These are phyloP conservation scores for Quadriops clusia DNA, from an alignment of 2,888 invertebrate species.

Conservation along the genomic window DNA sequence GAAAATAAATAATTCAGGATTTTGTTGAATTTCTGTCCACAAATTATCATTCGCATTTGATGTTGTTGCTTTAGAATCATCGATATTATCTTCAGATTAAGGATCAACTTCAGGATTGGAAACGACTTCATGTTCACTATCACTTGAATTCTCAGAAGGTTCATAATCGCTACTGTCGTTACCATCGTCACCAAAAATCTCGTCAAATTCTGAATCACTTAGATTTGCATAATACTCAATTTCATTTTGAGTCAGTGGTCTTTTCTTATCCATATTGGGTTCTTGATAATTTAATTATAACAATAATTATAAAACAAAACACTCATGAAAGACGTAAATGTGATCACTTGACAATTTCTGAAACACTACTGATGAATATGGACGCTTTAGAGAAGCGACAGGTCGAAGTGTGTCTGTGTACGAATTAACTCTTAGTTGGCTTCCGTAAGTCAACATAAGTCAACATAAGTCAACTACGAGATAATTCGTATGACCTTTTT, in stretches of 20 bases:
- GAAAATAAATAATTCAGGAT: slow-evolving; percentile 19
- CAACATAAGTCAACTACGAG: too few relatives aligned
- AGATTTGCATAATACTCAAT: slow-evolving; percentile 18
- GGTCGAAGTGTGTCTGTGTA: too few relatives aligned
- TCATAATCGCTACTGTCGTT: slow-evolving; percentile 17
- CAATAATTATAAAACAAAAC: too few relatives aligned
- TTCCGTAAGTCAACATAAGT: too few relatives aligned
- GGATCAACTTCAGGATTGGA: slow-evolving; percentile 14
- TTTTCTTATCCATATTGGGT: slow-evolving; percentile 18
- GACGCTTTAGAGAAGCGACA: too few relatives aligned
- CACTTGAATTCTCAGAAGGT: slow-evolving; percentile 17
- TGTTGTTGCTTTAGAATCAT: slow-evolving; percentile 18
- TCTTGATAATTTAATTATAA: too few relatives aligned
- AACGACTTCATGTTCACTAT: slow-evolving; percentile 17
- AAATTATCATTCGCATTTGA: slow-evolving; percentile 18
- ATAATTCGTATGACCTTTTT: too few relatives aligned
- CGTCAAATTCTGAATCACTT: slow-evolving; percentile 18
- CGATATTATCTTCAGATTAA: slow-evolving; percentile 15
- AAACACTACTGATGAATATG: slow-evolving; percentile 13
- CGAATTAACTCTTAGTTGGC: too few relatives aligned
- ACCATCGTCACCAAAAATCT: slow-evolving; percentile 15
- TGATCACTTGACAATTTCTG: slow-evolving; percentile 16
- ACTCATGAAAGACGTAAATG: too few relatives aligned
- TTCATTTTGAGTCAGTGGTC: slow-evolving; percentile 19
- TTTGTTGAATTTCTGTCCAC: slow-evolving; percentile 17